phyloP scores from a whole-genome alignment of 2,888 invertebrate genomes.

The Protophormia terraenovae region DNA sequence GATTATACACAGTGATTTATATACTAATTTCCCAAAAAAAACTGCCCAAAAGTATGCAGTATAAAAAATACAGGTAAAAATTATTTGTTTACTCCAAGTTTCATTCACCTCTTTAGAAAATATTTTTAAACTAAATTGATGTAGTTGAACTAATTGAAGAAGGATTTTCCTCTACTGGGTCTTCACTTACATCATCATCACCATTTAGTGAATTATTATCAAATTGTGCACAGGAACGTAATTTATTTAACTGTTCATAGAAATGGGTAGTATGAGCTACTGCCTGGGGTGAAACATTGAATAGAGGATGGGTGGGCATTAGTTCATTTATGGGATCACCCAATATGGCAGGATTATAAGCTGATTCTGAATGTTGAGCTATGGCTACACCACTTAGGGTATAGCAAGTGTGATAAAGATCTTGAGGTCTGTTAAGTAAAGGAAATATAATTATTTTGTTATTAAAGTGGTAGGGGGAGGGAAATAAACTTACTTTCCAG shows the following conservation, averaged over 20 bases:
- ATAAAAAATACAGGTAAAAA: conserved; percentile 62
- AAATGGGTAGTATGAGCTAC: conserved; percentile 82
- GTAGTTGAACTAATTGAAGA: conserved; percentile 9
- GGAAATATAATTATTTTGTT: neutral
- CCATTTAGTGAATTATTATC: conserved; percentile 22
- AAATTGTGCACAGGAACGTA: conserved; percentile 54
- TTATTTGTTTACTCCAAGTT: neutral
- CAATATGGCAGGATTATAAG: conserved; percentile 83
- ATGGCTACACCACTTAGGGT: conserved; percentile 96
- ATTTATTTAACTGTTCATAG: conserved; percentile 75
- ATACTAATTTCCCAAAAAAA: conserved; percentile 11
- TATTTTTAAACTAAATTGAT: neutral
- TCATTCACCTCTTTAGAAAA: neutral
- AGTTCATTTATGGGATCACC: conserved; percentile 88
- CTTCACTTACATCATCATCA: conserved; percentile 26
- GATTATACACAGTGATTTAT: neutral
- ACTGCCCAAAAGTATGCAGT: conserved; percentile 49
- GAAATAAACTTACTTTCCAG: conserved; percentile 89
- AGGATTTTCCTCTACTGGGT: conserved; percentile 31
- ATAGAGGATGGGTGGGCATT: conserved; percentile 90
- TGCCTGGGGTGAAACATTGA: conserved; percentile 89
- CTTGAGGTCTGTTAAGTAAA: conserved; percentile 85
- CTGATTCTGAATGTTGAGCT: conserved; percentile 88
- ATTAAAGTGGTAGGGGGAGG: no score
- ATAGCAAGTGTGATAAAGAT: conserved; percentile 99